A percentile compares a stretch with the other conserved stretches of the same genome.
Conservation (phyloP, 2,113 vertebrate species). For the Elaphurus davidianus region DNA sequence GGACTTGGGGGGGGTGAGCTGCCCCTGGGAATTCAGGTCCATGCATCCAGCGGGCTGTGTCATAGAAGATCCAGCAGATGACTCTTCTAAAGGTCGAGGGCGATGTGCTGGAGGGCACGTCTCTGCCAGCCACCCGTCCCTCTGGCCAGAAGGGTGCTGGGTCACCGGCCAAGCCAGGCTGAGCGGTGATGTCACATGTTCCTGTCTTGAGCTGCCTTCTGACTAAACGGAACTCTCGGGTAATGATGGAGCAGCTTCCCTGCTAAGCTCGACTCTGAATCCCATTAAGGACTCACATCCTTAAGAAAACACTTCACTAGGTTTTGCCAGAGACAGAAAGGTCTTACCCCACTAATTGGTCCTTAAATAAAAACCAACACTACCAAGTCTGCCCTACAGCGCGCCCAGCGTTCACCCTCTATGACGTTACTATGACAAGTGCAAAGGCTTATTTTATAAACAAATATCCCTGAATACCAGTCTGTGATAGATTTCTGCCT, state of each 20-base stretch:
- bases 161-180: background rate
- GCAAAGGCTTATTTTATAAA: background rate
- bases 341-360: background rate
- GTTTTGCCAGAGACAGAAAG: background rate
- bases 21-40: background rate
- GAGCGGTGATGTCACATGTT: conserved; percentile 25
- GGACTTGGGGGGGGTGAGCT: background rate
- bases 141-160: accelerated
- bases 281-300: accelerated
- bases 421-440: background rate
- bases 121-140: background rate
- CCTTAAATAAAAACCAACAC: background rate
- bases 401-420: accelerated
- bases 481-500: background rate
- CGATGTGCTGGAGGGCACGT: background rate
- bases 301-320: background rate
- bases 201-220: background rate
- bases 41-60: background rate
- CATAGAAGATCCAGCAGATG: background rate
- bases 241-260: background rate
- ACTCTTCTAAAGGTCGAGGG: background rate
- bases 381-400: accelerated
- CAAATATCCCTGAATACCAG: background rate
- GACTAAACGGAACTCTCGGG: background rate
- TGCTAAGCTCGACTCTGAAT: accelerated